Conservation (phyloP, 2,888 invertebrate species). For the Platycnemis pennipes region DNA sequence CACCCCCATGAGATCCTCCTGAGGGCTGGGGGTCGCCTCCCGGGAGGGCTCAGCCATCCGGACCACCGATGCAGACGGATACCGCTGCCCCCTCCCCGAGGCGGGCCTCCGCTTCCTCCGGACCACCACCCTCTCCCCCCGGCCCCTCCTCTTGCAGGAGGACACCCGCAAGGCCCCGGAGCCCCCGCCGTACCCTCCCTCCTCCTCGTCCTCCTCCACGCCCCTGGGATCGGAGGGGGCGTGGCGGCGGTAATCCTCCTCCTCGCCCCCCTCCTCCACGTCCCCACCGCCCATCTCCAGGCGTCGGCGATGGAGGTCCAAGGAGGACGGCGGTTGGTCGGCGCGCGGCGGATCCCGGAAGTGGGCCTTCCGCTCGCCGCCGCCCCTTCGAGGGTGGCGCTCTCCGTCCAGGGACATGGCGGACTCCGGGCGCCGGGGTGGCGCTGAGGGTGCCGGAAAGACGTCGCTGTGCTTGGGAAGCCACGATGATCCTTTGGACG, state of each 20-base stretch:
- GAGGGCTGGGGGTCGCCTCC: background rate
- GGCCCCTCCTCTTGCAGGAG: background rate
- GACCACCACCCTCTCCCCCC: background rate
- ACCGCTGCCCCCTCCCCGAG: background rate
- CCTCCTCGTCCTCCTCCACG: slow-evolving; percentile 57
- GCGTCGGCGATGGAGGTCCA: slow-evolving; percentile 75
- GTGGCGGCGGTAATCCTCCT: background rate
- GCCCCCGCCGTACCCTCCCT: background rate
- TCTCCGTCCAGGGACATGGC: slow-evolving; percentile 73
- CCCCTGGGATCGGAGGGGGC: background rate
- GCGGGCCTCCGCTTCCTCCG: slow-evolving; percentile 40
- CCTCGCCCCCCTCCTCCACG: background rate
- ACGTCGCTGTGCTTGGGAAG: slow-evolving; percentile 48
- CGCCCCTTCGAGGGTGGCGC: slow-evolving; percentile 58
- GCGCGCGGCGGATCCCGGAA: slow-evolving; percentile 70
- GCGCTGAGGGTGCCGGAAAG: slow-evolving; percentile 53
- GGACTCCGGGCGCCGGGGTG: slow-evolving; percentile 54
- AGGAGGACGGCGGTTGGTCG: background rate
- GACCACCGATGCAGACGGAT: background rate
- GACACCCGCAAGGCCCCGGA: background rate
- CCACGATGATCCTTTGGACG: slow-evolving; percentile 37
- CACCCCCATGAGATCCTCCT: slow-evolving; percentile 28
- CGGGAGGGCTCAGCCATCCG: background rate
- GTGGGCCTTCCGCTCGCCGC: slow-evolving; percentile 71
- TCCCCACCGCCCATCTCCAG: slow-evolving; percentile 70